Evolutionary conservation across 1,140 invertebrate species (phyloP).

Genomic region (Bradynema listronoti): DNA sequence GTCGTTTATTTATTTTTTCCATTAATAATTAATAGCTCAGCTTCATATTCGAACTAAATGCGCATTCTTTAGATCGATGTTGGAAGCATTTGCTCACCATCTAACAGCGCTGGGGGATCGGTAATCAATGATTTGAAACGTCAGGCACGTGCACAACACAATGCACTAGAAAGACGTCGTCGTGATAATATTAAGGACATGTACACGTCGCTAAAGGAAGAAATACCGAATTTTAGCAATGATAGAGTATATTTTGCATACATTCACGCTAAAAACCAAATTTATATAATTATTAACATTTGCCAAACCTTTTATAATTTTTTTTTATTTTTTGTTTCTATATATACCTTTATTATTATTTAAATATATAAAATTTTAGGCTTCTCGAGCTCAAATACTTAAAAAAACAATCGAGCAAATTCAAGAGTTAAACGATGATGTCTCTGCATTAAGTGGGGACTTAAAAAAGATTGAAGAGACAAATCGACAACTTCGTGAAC

Average conservation of each 20-base stretch:
- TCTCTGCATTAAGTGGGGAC: constrained; percentile 17
- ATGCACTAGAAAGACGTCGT: constrained; percentile 41
- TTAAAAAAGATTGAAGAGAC: constrained; percentile 25
- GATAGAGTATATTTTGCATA: constrained; percentile 17
- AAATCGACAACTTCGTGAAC: constrained; percentile 15
- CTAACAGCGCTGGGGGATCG: constrained; percentile 4
- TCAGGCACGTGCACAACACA: constrained; percentile 33
- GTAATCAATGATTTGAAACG: constrained; percentile 21
- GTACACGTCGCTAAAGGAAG: constrained; percentile 31
- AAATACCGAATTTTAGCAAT: constrained; percentile 34
- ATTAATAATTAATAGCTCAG: no score
- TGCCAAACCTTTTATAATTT: no score
- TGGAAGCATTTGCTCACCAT: constrained; percentile 19
- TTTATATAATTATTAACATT: neutral
- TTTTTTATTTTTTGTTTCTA: no score
- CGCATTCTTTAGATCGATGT: constrained; percentile 27
- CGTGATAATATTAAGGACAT: constrained; percentile 51
- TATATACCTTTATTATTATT: no score
- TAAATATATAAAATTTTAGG: no score
- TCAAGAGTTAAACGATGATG: constrained; percentile 16
- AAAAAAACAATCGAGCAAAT: constrained; percentile 31
- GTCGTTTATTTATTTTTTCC: constrained; percentile 13
- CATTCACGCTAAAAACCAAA: no score
- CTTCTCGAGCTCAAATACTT: constrained; percentile 31
- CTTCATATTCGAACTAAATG: no score